Conservation (phyloP, 37 sponge, comb jelly and placozoan species). For the Theonella swinhoei region DNA sequence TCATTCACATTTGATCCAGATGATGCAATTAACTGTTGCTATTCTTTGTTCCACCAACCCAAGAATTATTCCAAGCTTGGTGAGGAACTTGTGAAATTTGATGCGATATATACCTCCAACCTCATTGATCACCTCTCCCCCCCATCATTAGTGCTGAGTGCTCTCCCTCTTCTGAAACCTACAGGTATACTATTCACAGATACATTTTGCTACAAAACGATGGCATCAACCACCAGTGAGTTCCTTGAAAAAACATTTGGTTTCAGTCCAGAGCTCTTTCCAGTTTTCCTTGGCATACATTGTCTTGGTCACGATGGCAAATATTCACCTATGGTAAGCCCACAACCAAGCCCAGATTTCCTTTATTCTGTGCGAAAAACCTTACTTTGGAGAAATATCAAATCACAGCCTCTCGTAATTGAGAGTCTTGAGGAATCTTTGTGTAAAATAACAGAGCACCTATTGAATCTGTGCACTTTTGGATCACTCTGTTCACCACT, state of each 20-base stretch:
- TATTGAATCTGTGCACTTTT: too few species aligned
- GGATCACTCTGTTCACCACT: too few species aligned
- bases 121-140: constrained; percentile 43
- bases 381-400: background rate
- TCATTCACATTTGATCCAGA: constrained; percentile 33
- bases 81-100: background rate
- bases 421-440: background rate
- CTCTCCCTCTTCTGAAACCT: constrained; percentile 37
- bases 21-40: constrained; percentile 32
- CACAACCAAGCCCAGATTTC: background rate
- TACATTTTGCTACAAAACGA: constrained; percentile 3
- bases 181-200: constrained; percentile 23
- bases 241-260: constrained; percentile 31
- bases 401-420: background rate
- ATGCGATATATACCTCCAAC: constrained; percentile 53
- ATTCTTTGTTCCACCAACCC: too few species aligned
- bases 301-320: constrained; percentile 52
- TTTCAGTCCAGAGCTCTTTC: constrained; percentile 17
- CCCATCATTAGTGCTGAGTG: constrained; percentile 27
- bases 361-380: background rate
- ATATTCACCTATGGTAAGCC: background rate
- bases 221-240: background rate
- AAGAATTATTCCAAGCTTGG: too few species aligned
- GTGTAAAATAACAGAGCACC: background rate
- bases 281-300: constrained; percentile 40